Percentiles rank a stretch among this genome's conserved stretches.
phyloP scores from a whole-genome alignment of 2,888 invertebrate species.

The Tenthredo distinguenda region DNA sequence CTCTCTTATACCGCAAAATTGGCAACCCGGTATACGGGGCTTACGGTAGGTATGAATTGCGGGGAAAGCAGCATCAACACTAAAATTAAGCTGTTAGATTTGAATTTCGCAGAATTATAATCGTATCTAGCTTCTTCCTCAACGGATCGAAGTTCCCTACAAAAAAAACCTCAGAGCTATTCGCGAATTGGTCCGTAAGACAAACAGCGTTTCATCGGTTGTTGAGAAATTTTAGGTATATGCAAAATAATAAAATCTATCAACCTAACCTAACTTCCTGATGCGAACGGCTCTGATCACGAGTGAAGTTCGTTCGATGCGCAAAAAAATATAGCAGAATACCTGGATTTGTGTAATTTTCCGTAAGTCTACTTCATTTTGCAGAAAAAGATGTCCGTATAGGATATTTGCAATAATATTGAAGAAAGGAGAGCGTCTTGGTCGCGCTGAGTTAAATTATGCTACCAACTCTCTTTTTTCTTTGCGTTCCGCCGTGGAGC shows the following conservation, averaged over 20 bases:
- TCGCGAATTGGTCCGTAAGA: too few relatives aligned
- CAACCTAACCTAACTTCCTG: too few relatives aligned
- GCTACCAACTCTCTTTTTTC: neutral
- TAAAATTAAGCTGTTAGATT: neutral
- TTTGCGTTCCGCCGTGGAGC: neutral
- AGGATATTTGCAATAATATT: neutral
- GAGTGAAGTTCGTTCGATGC: neutral
- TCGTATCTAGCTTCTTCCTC: too few relatives aligned
- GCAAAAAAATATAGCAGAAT: neutral
- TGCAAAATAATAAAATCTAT: too few relatives aligned
- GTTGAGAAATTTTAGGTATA: too few relatives aligned
- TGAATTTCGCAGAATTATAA: neutral
- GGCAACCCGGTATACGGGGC: neutral
- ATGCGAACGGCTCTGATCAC: neutral
- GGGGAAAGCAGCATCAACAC: neutral
- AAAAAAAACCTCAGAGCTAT: too few relatives aligned
- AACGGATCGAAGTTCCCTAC: too few relatives aligned
- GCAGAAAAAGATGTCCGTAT: neutral
- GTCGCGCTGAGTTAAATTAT: neutral
- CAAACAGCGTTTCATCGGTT: too few relatives aligned
- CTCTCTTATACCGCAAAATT: neutral
- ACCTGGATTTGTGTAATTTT: neutral
- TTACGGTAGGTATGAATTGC: too few relatives aligned
- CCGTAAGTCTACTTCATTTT: neutral
- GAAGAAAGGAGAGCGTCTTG: neutral